phyloP scores from a whole-genome alignment of 30 jellyfish, hydroid and myxozoan genomes.

The Cassiopea xamachana region DNA sequence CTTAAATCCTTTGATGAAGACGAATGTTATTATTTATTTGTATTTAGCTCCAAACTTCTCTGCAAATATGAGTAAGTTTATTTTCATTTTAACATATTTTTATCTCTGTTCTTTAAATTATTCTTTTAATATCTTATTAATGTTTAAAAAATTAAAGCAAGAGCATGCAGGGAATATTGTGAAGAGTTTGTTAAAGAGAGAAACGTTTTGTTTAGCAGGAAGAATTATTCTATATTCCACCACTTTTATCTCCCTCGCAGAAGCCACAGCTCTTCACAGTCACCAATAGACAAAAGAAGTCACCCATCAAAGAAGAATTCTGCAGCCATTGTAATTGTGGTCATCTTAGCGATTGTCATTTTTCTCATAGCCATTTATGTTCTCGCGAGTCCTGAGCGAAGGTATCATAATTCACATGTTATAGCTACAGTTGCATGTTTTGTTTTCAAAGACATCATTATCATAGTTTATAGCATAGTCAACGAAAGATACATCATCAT shows the following conservation, averaged over 20 bases:
- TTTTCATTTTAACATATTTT: too few relatives aligned
- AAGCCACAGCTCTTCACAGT: neutral
- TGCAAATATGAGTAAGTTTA: conserved; percentile 31
- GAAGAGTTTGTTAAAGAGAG: too few relatives aligned
- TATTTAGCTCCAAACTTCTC: conserved; percentile 21
- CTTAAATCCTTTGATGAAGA: conserved; percentile 5
- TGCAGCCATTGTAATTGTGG: conserved; percentile 20
- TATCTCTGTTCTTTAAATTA: neutral
- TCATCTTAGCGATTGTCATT: neutral
- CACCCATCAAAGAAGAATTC: conserved; percentile 22
- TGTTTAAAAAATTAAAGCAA: too few relatives aligned
- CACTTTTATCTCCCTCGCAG: neutral
- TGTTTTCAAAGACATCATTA: too few relatives aligned
- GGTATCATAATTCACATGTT: conserved; percentile 8
- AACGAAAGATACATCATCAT: too few relatives aligned
- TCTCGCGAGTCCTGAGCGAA: conserved; percentile 47
- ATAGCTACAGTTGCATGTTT: too few relatives aligned
- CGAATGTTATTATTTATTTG: conserved; percentile 29
- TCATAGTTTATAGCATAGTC: too few relatives aligned
- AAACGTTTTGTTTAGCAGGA: neutral
- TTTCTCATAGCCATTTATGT: conserved; percentile 16
- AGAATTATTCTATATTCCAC: neutral
- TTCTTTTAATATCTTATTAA: neutral
- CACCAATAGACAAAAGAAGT: neutral
- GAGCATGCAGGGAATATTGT: too few relatives aligned